Percentiles rank a stretch among this genome's conserved stretches.
Conservation (phyloP, 1,140 invertebrate genomes). For the Teleogryllus occipitalis region DNA sequence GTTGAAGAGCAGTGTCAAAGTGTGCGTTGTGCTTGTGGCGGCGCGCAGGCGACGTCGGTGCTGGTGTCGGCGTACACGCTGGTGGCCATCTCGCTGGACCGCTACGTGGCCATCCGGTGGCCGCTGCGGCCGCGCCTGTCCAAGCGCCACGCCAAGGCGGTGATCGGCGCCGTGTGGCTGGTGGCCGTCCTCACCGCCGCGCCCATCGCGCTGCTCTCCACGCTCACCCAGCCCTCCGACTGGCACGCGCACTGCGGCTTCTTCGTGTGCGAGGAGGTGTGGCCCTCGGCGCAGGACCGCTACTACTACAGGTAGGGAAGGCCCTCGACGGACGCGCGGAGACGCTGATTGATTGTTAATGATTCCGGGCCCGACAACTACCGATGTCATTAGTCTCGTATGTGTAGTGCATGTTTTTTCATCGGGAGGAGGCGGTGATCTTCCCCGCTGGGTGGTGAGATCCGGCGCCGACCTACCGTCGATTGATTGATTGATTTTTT, state of each 20-base stretch:
- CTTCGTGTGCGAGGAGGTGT: conserved; percentile 42
- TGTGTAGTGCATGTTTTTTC: too few relatives aligned
- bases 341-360: too few relatives aligned
- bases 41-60: conserved; percentile 62
- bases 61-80: conserved; percentile 77
- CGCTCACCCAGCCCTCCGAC: conserved; percentile 44
- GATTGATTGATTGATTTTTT: too few relatives aligned
- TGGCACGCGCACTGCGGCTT: conserved; percentile 52
- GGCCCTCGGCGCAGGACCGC: conserved; percentile 18
- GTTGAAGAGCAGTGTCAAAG: not conserved
- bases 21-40: not conserved
- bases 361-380: too few relatives aligned
- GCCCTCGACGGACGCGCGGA: too few relatives aligned
- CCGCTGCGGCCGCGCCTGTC: conserved; percentile 71
- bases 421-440: too few relatives aligned
- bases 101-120: conserved; percentile 82
- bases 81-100: conserved; percentile 76
- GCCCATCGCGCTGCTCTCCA: conserved; percentile 66
- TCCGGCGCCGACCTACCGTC: too few relatives aligned
- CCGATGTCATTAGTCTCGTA: too few relatives aligned
- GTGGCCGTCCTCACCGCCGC: conserved; percentile 70
- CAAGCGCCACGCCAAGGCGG: conserved; percentile 57
- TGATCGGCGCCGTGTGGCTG: conserved; percentile 68
- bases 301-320: conserved; percentile 21
- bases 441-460: too few relatives aligned